Evolutionary conservation across 2,888 invertebrate species (phyloP), one percentile per base, ranked within the genome.

Genomic region (Tuta absoluta): DNA sequence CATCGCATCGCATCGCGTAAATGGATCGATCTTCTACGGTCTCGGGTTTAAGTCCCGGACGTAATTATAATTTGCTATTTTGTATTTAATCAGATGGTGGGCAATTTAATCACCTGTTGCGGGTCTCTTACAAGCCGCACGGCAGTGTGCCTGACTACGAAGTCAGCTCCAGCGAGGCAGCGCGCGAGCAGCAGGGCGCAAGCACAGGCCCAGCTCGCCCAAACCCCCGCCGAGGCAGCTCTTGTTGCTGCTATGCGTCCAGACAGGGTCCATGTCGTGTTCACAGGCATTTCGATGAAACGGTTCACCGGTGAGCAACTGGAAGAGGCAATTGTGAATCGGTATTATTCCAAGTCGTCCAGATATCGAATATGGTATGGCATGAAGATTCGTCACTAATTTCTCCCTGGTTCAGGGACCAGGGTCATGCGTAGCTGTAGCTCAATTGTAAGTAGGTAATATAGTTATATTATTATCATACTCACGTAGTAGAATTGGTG

Each of bases 401-500:
- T n/a, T n/a, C n/a, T n/a, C n/a, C n/a, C n/a, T n/a, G n/a, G n/a
- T n/a, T n/a, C n/a, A n/a, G n/a, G n/a, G n/a, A n/a, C n/a, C n/a
- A n/a, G n/a, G n/a, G n/a, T n/a, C n/a, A n/a, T n/a, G n/a, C n/a
- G n/a, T n/a, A n/a, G n/a, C n/a, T n/a, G n/a, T n/a, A n/a, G n/a
- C n/a, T n/a, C n/a, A n/a, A n/a, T n/a, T n/a, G n/a, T 38, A 38
- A 38, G 11, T 38, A 38, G 14, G 41, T 12, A 14, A 41, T 14
- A 41, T 3, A 41, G 14, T 14, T 11, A 1, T 14, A 0, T 14
- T 12, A 41, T 3, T 11, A n/a, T 12, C 24, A 12, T 17, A 74
- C 87, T 82, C 63, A 91, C 91, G 85, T 84, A 33, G 87, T 89
- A 38, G 87, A 74, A 70, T 91, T 89, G 17, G 89, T 87, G 51